These are phyloP conservation scores for Halcyon smyrnensis DNA, from an alignment of 2,797 vertebrate species.

Conservation along the genomic window DNA sequence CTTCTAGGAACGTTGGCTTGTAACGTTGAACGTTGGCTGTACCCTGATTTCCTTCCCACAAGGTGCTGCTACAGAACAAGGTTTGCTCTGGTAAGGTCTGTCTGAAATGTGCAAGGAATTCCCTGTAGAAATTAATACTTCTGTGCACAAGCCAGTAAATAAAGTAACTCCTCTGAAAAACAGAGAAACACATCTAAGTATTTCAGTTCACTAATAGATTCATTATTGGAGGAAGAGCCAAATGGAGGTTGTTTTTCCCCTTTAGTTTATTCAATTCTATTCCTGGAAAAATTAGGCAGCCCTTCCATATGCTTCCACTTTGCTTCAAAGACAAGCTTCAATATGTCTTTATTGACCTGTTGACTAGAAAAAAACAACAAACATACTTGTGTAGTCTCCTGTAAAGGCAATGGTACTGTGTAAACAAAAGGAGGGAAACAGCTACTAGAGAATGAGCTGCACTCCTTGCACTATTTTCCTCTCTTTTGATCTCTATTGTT, in stretches of 20 bases:
- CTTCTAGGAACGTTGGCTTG: background rate
- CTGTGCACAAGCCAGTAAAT: background rate
- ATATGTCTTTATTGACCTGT: background rate
- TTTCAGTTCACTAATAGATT: conserved; percentile 6
- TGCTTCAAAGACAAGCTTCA: conserved; percentile 62
- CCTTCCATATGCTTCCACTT: conserved; percentile 28
- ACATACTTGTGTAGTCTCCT: conserved; percentile 69
- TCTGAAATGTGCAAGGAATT: background rate
- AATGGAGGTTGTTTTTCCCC: background rate
- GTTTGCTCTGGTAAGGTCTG: background rate
- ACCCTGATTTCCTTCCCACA: conserved; percentile 48
- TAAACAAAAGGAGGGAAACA: conserved; percentile 15
- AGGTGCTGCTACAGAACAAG: conserved; percentile 67
- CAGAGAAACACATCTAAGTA: conserved; percentile 15
- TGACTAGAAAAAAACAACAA: conserved; percentile 52
- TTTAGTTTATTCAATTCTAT: conserved; percentile 63
- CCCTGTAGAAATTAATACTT: background rate
- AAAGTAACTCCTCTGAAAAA: conserved; percentile 38
- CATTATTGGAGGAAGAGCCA: conserved; percentile 54
- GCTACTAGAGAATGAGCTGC: conserved; percentile 12
- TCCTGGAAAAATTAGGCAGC: conserved; percentile 69
- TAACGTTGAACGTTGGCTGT: too few species aligned
- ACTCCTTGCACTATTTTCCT: background rate
- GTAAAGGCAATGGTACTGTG: conserved; percentile 42
- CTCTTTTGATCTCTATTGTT: conserved; percentile 33